A percentile compares a stretch with the other conserved stretches of the same genome.
These are phyloP conservation scores for Phalacrocorax pelagicus DNA, from an alignment of 2,113 vertebrate genomes.

Conservation along the genomic window DNA sequence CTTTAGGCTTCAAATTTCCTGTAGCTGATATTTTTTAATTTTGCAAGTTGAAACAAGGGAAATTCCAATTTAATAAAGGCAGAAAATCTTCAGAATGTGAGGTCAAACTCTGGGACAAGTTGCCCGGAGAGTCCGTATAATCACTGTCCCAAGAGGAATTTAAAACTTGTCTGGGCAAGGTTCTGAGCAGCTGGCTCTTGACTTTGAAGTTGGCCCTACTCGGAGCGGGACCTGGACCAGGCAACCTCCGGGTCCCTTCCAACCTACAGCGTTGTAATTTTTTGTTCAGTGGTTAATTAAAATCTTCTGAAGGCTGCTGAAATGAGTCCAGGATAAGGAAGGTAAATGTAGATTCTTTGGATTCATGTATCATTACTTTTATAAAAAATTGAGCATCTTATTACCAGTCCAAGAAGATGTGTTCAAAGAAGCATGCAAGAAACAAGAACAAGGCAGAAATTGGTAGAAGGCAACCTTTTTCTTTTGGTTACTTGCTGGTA, in stretches of 20 bases:
- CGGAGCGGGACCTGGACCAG: background rate
- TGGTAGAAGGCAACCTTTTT: background rate
- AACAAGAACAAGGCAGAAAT: background rate
- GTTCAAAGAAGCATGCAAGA: background rate
- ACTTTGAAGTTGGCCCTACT: background rate
- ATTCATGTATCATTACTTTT: background rate
- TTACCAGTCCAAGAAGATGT: background rate
- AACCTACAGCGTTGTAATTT: background rate
- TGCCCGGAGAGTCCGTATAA: background rate
- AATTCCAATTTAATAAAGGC: slow-evolving; percentile 6
- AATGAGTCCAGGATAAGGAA: background rate
- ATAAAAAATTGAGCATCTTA: background rate
- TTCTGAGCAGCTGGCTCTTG: background rate
- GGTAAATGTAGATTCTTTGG: background rate
- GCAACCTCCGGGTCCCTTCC: background rate
- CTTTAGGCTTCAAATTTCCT: background rate
- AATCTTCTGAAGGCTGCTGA: background rate
- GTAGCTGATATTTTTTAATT: background rate
- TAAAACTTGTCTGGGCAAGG: background rate
- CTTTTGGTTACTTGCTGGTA: background rate
- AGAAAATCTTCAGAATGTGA: slow-evolving; percentile 24
- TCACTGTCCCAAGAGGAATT: background rate
- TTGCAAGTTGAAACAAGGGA: slow-evolving; percentile 42
- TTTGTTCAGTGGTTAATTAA: slow-evolving; percentile 4
- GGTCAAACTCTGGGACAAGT: slow-evolving; percentile 19